A percentile compares a stretch with the other conserved stretches of the same genome.
phyloP scores from a whole-genome alignment of 2,113 vertebrate genomes.

The Bubo scandiacus region DNA sequence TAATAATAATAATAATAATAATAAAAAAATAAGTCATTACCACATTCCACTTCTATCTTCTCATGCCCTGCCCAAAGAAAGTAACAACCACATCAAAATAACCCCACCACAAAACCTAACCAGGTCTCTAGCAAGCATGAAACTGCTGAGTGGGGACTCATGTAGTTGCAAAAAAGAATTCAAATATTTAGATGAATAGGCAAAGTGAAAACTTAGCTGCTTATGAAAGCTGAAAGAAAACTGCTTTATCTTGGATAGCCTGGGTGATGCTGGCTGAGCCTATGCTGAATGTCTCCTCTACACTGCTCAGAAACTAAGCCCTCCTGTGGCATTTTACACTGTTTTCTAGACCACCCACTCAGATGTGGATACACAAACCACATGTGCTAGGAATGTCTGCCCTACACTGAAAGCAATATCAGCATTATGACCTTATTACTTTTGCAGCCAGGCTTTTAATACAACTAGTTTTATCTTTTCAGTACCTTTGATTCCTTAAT shows the following conservation, averaged over 20 bases:
- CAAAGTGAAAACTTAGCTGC: constrained; percentile 19
- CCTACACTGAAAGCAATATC: constrained; percentile 58
- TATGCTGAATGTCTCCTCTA: background rate
- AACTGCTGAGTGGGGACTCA: background rate
- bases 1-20: background rate
- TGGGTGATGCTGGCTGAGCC: constrained; percentile 22
- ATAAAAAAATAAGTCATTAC: background rate
- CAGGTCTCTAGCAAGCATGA: background rate
- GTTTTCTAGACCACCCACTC: constrained; percentile 82
- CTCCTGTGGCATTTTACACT: constrained; percentile 51
- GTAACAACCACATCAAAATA: background rate
- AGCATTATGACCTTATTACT: constrained; percentile 66
- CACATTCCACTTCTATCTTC: background rate
- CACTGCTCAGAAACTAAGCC: constrained; percentile 58
- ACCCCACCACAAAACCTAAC: background rate
- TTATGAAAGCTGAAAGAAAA: constrained; percentile 58
- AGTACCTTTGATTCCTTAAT: constrained; percentile 65
- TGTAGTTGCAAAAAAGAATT: background rate
- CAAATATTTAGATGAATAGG: constrained; percentile 30
- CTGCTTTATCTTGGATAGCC: constrained; percentile 33
- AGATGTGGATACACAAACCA: constrained; percentile 76
- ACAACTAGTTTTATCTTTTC: constrained; percentile 67
- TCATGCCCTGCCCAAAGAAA: background rate
- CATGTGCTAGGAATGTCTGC: constrained; percentile 74
- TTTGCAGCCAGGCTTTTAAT: constrained; percentile 41